A percentile compares a stretch with the other conserved stretches of the same genome.
Conservation (phyloP, 2,797 vertebrate genomes). For the Chloroceryle inda region DNA sequence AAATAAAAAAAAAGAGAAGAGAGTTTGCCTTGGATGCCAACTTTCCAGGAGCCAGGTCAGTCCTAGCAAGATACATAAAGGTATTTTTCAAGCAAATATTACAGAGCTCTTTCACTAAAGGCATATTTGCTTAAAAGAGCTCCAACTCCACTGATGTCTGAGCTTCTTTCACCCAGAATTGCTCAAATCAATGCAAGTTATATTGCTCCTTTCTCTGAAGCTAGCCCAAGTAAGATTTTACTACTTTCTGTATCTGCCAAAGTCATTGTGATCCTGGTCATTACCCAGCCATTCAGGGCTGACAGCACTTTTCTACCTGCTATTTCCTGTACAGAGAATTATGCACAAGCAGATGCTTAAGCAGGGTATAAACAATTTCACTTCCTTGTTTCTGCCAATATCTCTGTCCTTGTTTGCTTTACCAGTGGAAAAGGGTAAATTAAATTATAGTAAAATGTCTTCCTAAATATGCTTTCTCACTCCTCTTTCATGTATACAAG, state of each 20-base stretch:
- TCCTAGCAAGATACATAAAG: background rate
- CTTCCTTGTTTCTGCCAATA: constrained; percentile 9
- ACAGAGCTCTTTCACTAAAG: constrained; percentile 16
- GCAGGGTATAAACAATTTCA: accelerated
- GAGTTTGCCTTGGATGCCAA: background rate
- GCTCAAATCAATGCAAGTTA: constrained; percentile 26
- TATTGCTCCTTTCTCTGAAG: constrained; percentile 5
- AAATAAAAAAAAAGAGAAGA: background rate
- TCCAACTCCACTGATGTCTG: constrained; percentile 7
- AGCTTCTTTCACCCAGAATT: constrained; percentile 11
- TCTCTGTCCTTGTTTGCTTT: constrained; percentile 57
- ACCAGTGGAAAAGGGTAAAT: constrained; percentile 62
- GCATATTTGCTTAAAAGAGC: constrained; percentile 26
- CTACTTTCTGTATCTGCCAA: background rate
- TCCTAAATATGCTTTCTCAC: constrained; percentile 68
- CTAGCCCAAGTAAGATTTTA: constrained; percentile 4
- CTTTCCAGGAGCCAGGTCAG: background rate
- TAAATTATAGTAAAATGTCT: constrained; percentile 70
- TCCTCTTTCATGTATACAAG: constrained; percentile 68
- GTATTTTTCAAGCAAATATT: constrained; percentile 43
- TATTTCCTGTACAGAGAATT: background rate
- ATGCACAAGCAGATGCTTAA: background rate
- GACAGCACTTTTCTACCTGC: background rate
- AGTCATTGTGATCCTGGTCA: background rate
- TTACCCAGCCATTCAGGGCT: background rate